phyloP scores from a whole-genome alignment of 2,888 invertebrate genomes.

The Agonopterix alstromeriana region DNA sequence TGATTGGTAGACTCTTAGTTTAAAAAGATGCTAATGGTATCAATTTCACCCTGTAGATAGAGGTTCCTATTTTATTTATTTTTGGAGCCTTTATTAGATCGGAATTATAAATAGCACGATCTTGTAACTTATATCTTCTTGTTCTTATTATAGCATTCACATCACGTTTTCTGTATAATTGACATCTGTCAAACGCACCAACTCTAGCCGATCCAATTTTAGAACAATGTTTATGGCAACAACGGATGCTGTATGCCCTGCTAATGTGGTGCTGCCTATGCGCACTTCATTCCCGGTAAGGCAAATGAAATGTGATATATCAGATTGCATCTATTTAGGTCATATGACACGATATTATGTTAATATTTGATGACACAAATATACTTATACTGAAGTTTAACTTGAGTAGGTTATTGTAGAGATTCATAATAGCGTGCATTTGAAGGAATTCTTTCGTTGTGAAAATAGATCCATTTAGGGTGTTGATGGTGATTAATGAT shows the following conservation, averaged over 20 bases:
- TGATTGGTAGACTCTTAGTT: too few relatives aligned
- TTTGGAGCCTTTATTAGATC: too few relatives aligned
- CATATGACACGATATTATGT: not conserved
- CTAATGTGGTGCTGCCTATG: constrained; percentile 16
- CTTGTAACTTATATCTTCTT: too few relatives aligned
- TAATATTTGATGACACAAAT: not conserved
- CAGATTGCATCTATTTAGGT: not conserved
- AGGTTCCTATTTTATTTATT: too few relatives aligned
- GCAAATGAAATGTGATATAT: constrained; percentile 13
- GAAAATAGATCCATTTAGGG: constrained; percentile 3
- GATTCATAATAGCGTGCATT: too few relatives aligned
- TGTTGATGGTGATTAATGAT: constrained; percentile 2
- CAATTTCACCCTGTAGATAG: too few relatives aligned
- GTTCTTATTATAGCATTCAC: too few relatives aligned
- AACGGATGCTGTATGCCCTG: constrained; percentile 55
- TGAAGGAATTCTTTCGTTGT: not conserved
- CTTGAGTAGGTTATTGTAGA: too few relatives aligned
- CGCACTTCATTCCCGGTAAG: constrained; percentile 13
- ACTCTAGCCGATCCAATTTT: constrained; percentile 47
- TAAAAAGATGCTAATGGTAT: too few relatives aligned
- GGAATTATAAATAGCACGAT: too few relatives aligned
- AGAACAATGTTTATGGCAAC: constrained; percentile 61
- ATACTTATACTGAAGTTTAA: not conserved
- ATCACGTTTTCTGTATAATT: constrained; percentile 25
- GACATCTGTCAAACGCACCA: constrained; percentile 60